These are phyloP conservation scores for Zaprionus kolodkinae DNA, from an alignment of 1,140 invertebrate species.

Conservation along the genomic window DNA sequence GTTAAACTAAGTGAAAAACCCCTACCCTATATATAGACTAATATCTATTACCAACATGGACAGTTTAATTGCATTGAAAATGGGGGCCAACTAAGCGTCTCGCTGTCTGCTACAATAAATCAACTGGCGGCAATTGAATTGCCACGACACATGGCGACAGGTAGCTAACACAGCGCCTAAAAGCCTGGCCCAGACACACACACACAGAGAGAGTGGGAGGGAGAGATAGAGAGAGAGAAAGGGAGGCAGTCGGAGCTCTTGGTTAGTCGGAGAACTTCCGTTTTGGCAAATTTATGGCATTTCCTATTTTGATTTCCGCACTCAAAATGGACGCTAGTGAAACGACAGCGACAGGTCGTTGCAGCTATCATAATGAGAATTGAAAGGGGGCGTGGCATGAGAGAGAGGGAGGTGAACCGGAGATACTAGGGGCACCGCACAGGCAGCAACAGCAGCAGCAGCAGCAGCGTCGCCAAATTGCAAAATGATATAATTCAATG, in stretches of 20 bases:
- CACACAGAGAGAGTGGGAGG: neutral
- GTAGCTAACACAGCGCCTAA: conserved; percentile 1
- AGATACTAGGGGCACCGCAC: neutral
- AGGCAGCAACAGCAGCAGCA: conserved; percentile 20
- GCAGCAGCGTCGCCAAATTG: conserved; percentile 62
- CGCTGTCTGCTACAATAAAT: conserved; percentile 15
- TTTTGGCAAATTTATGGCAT: conserved; percentile 76
- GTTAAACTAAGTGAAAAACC: too few relatives aligned
- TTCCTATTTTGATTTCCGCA: conserved; percentile 80
- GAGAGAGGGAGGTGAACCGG: neutral
- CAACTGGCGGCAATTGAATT: conserved; percentile 30
- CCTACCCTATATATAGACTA: neutral
- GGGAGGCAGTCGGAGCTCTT: neutral
- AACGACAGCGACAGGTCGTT: conserved; percentile 40
- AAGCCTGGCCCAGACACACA: neutral
- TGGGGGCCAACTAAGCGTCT: neutral
- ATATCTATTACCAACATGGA: neutral
- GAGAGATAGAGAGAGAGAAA: neutral
- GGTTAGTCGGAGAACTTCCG: conserved; percentile 56
- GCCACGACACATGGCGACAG: conserved; percentile 1
- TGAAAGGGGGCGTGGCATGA: conserved; percentile 39
- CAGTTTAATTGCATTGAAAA: conserved; percentile 4
- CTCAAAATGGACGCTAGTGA: conserved; percentile 64
- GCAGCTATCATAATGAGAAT: conserved; percentile 73
- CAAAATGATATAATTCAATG: conserved; percentile 82